Evolutionary conservation across 2,797 vertebrate genomes (phyloP), one percentile per base, ranked within the genome.

Genomic region (Molossus molossus): DNA sequence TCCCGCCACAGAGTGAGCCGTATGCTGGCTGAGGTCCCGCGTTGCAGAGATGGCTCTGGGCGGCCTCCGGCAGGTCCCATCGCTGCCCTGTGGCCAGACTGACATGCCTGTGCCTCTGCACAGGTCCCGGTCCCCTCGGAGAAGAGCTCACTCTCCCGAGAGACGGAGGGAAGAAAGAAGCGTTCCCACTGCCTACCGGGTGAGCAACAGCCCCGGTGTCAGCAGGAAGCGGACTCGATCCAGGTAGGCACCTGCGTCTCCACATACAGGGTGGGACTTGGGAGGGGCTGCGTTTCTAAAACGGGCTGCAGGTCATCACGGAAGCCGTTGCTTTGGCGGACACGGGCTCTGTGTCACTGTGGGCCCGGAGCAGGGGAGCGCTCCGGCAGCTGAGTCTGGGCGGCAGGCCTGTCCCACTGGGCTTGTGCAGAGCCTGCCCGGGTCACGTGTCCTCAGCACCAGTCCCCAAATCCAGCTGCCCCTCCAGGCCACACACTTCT

Each of bases 41-140:
- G 0, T 8, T 2, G 12, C 12, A 4, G 6, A 12, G 45, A 1
- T 0, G 0, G 37, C 69, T 9, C 21, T 4, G 48, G 12, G 3
- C 0, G 17, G 23, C 21, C 48, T 55, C 75, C 23, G 10, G 10
- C 11, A 3, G 57, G 58, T 17, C 79, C 69, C n/a, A 2, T 55
- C 64, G 3, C 64, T 11, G 40, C 62, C 37, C 21, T 11, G 0
- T 48, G 3, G 2, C 21, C 8, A n/a, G 5, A 29, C 75, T 87
- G 10, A 96, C 23, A 33, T 0, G 0, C 40, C 0, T 0, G 0
- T 92, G 48, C 60, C 8, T 82, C 21, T 79, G 20, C 89, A 92
- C 93, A 98, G 98, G 94, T 99, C 99, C 1, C 98, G 98, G 97
- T 99, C 99, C 2, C 99, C 99, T 0, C 98, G 99, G 96, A 99